A percentile compares a stretch with the other conserved stretches of the same genome.
Evolutionary conservation across 1,140 invertebrate species (phyloP).

Genomic region (Euschistus heros): DNA sequence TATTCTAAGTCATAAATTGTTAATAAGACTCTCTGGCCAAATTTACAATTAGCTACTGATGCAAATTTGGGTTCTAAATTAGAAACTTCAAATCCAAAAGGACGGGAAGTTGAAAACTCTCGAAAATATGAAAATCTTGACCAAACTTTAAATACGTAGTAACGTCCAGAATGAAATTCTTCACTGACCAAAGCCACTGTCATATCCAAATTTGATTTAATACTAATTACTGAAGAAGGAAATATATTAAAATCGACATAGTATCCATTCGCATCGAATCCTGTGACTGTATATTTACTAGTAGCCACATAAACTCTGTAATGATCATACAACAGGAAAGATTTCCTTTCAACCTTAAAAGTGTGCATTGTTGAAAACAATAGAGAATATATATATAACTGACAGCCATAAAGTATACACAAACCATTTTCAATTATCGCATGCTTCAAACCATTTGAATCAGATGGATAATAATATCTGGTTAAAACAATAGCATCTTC

Average conservation of each 20-base stretch:
- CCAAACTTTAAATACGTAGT: slow-evolving; percentile 9
- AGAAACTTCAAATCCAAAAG: slow-evolving; percentile 2
- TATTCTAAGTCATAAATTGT: background rate
- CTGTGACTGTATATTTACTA: background rate
- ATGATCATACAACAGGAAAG: background rate
- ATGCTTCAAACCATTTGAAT: background rate
- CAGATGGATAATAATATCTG: background rate
- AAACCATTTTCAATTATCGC: background rate
- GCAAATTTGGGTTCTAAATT: background rate
- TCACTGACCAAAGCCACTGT: background rate
- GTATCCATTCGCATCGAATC: background rate
- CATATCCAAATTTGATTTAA: slow-evolving; percentile 7
- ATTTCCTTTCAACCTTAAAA: background rate
- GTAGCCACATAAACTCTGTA: slow-evolving; percentile 2
- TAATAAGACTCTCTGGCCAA: background rate
- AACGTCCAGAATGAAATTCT: slow-evolving; percentile 3
- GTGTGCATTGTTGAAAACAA: background rate
- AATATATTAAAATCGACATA: background rate
- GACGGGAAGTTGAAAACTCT: background rate
- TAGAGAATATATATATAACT: slow-evolving; percentile 2
- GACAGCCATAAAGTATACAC: background rate
- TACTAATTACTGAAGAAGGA: slow-evolving; percentile 1
- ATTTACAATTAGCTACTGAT: slow-evolving; percentile 3
- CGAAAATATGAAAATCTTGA: background rate
- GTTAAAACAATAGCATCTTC: background rate